Conservation (phyloP, 2,888 invertebrate genomes). For the Torymus tubicola region DNA sequence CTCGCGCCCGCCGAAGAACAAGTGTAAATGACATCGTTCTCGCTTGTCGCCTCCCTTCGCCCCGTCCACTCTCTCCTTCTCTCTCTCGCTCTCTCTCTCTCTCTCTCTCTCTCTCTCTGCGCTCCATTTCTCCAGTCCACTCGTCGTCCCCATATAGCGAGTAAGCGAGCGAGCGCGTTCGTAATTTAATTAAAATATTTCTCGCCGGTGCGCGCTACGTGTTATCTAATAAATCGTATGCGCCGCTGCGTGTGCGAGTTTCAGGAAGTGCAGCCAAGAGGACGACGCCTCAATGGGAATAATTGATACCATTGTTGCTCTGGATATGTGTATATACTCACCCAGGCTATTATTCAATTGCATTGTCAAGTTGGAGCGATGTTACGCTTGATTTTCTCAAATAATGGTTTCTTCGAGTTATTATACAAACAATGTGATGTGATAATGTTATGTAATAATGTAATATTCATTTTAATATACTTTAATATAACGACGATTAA, state of each 20-base stretch:
- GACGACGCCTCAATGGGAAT: too few species aligned
- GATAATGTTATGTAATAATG: too few species aligned
- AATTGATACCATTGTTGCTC: too few species aligned
- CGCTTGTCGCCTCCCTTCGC: constrained; percentile 35
- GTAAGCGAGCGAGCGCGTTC: too few species aligned
- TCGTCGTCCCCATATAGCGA: neutral
- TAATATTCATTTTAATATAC: too few species aligned
- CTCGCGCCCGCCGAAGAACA: constrained; percentile 31
- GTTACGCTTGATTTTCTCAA: too few species aligned
- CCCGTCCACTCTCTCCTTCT: constrained; percentile 26
- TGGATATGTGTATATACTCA: too few species aligned
- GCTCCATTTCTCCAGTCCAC: constrained; percentile 1
- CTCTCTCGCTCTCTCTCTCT: constrained; percentile 15
- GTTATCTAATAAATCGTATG: constrained; percentile 45
- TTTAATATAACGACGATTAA: too few species aligned
- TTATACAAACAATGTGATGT: too few species aligned
- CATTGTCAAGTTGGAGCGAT: too few species aligned
- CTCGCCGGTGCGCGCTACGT: constrained; percentile 13
- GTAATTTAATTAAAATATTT: constrained; percentile 55
- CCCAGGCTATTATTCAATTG: too few species aligned
- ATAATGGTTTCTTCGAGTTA: too few species aligned
- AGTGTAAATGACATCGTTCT: constrained; percentile 59
- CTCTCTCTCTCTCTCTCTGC: constrained; percentile 9
- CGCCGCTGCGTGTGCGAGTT: constrained; percentile 17
- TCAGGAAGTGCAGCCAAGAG: constrained; percentile 54